These are phyloP conservation scores for Lepidothrix coronata DNA, from an alignment of 2,113 vertebrate species.

Conservation along the genomic window DNA sequence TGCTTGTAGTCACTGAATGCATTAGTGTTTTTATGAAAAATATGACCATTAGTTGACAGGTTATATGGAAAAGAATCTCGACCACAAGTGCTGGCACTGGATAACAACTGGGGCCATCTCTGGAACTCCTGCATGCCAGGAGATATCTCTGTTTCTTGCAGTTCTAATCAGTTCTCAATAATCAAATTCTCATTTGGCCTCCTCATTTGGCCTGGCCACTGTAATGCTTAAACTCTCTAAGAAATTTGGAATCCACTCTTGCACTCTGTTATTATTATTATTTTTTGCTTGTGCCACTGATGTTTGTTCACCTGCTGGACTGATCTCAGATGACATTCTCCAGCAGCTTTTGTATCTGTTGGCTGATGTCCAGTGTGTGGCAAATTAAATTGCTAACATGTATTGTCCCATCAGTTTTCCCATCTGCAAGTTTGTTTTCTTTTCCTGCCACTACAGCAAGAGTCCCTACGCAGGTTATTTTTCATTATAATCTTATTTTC, in stretches of 20 bases:
- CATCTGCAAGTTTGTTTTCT: background rate
- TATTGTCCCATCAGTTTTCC: background rate
- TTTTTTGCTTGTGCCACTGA: background rate
- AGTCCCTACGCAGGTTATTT: background rate
- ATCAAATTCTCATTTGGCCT: background rate
- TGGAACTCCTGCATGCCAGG: background rate
- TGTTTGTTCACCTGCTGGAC: background rate
- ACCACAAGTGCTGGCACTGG: background rate
- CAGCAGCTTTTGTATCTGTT: background rate
- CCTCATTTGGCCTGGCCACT: background rate
- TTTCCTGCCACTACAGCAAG: background rate
- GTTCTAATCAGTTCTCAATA: background rate
- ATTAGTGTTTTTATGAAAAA: background rate
- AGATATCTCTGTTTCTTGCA: background rate
- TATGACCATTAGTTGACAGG: background rate
- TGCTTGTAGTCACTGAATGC: background rate
- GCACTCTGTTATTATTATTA: background rate
- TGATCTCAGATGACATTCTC: background rate
- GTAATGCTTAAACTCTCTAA: background rate
- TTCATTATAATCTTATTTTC: background rate
- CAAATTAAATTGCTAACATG: background rate
- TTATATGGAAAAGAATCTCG: background rate
- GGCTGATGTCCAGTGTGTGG: background rate
- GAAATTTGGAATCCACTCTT: background rate
- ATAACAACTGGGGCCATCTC: background rate